Conservation (phyloP, 2,113 vertebrate species). For the Colistium nudipinnis region DNA sequence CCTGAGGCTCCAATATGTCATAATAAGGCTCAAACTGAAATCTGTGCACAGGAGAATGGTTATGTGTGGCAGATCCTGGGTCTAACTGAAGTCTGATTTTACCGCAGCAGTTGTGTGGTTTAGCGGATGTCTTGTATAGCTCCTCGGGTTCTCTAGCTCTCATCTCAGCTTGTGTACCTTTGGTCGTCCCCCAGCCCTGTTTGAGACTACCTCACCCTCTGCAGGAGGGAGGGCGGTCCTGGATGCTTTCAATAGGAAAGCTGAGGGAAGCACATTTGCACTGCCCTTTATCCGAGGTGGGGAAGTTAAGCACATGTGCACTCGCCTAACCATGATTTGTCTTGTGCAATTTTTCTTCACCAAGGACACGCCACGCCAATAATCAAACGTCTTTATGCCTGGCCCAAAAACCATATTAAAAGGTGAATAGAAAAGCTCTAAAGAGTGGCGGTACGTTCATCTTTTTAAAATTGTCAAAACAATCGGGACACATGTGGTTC, state of each 20-base stretch:
- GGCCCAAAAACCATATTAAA: background rate
- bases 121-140: conserved; percentile 49
- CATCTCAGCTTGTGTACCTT: conserved; percentile 59
- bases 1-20: conserved; percentile 26
- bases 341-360: too few species aligned
- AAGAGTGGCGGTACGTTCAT: background rate
- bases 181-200: conserved; percentile 34
- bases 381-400: too few species aligned
- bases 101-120: conserved; percentile 57
- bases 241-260: conserved; percentile 25
- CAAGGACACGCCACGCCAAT: too few species aligned
- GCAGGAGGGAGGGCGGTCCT: conserved; percentile 15
- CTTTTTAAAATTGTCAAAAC: too few species aligned
- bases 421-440: background rate
- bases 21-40: conserved; percentile 27
- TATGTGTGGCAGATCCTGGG: conserved; percentile 45
- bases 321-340: conserved; percentile 1
- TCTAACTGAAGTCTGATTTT: conserved; percentile 37
- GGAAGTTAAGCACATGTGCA: background rate
- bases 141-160: conserved; percentile 47
- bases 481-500: too few species aligned
- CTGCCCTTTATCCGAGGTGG: background rate
- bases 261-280: background rate
- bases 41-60: conserved; percentile 36
- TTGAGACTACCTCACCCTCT: conserved; percentile 34